phyloP scores from a whole-genome alignment of 2,113 vertebrate genomes.

The Petrocephalus zakoni region DNA sequence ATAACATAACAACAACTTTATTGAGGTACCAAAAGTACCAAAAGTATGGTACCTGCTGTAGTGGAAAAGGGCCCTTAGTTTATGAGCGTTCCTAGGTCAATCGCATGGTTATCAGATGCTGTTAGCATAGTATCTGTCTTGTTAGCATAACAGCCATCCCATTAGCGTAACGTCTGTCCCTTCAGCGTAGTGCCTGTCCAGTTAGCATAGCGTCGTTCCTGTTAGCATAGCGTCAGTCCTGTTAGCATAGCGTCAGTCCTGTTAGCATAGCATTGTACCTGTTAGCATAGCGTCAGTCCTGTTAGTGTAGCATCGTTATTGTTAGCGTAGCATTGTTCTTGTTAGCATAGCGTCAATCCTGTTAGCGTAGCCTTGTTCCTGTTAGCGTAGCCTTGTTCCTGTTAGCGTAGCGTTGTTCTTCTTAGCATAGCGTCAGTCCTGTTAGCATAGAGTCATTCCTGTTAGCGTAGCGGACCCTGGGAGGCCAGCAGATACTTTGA shows the following conservation, averaged over 20 bases:
- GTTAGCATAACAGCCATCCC: neutral
- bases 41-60: too few species aligned
- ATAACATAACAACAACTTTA: too few species aligned
- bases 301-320: neutral
- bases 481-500: neutral
- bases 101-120: neutral
- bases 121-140: neutral
- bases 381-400: neutral
- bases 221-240: neutral
- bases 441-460: neutral
- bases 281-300: neutral
- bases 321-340: neutral
- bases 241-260: neutral
- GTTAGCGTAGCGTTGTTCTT: neutral
- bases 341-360: neutral
- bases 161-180: neutral
- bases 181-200: neutral
- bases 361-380: neutral
- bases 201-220: neutral
- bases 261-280: neutral
- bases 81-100: too few species aligned
- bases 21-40: too few species aligned
- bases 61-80: too few species aligned
- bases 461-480: neutral
- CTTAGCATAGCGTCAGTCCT: neutral